Base-by-base conservation (phyloP, 2,797 vertebrate genomes). In the Cirrhinus molitorella region DNA sequence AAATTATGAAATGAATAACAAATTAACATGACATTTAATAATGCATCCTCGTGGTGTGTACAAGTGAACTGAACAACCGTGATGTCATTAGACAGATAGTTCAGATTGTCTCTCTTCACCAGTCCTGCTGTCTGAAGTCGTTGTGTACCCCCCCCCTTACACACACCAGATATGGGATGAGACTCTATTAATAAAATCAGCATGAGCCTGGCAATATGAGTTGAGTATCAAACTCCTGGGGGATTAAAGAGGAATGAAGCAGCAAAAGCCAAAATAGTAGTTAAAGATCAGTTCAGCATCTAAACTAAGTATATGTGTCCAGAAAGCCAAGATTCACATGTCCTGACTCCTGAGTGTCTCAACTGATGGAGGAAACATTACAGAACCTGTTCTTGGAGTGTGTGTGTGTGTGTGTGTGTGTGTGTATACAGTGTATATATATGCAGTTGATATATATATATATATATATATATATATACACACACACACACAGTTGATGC, bases 171-270 rank as follows among this genome's bases (percentile, higher is more conserved):
- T 61, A 76, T 76, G 37, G 37, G 55, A 61, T 19, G 37, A 43
- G 34, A 19, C 55, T 76, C 73, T 76, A 76, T 76, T 76, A 61
- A 76, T 76, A 61, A 59, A 59, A 59, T 25, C 73, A 61, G 37
- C 73, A 13, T 19, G 73, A 19, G 37, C 2, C 40, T 43, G n/a
- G 73, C 37, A 61, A 61, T 76, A 43, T 59, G 73, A 75, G 34
- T 59, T 13, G 49, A 40, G 72, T 57, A 25, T 45, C 53, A 59
- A 25, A 59, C 53, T 43, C 53, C 14, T 7, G 0, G 0, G 34
- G 53, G 73, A 25, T 25, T 75, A 16, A 14, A 3, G 13, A 37
- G 31, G n/a, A 75, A 75, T 57, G 13, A 17, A 76, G 73, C 14
- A 5, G 19, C 71, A 55, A 74, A n/a, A 53, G 19, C 1, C 37